Conservation (phyloP, 2,113 vertebrate genomes). For the Heteronetta atricapilla region DNA sequence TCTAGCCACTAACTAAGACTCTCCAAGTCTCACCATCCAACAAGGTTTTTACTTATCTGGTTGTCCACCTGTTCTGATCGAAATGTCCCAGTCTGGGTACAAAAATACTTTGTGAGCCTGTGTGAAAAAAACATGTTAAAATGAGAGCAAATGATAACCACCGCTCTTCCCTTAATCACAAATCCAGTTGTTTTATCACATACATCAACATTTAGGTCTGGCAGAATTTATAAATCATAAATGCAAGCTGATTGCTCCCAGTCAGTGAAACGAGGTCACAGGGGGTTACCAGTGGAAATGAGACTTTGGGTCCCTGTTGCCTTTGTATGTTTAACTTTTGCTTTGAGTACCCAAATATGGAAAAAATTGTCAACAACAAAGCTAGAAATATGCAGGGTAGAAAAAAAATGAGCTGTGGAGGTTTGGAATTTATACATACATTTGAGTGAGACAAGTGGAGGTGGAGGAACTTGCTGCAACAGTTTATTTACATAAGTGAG, state of each 20-base stretch:
- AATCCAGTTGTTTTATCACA: not conserved
- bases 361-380: not conserved
- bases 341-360: not conserved
- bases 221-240: not conserved
- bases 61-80: not conserved
- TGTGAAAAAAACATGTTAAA: not conserved
- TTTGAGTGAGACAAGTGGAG: not conserved
- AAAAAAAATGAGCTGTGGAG: not conserved
- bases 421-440: not conserved
- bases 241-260: not conserved
- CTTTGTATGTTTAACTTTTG: not conserved
- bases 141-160: not conserved
- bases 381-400: not conserved
- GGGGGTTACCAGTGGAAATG: not conserved
- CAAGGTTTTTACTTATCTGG: not conserved
- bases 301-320: not conserved
- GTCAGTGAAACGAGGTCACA: not conserved
- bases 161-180: not conserved
- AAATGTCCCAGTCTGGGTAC: not conserved
- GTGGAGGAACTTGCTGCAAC: not conserved
- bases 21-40: not conserved
- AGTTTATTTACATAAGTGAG: not conserved
- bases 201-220: not conserved
- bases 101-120: not conserved
- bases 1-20: fast-evolving